Percentiles rank a stretch among this genome's conserved stretches.
Conservation (phyloP, 2,113 vertebrate species). For the Jacana jacana region DNA sequence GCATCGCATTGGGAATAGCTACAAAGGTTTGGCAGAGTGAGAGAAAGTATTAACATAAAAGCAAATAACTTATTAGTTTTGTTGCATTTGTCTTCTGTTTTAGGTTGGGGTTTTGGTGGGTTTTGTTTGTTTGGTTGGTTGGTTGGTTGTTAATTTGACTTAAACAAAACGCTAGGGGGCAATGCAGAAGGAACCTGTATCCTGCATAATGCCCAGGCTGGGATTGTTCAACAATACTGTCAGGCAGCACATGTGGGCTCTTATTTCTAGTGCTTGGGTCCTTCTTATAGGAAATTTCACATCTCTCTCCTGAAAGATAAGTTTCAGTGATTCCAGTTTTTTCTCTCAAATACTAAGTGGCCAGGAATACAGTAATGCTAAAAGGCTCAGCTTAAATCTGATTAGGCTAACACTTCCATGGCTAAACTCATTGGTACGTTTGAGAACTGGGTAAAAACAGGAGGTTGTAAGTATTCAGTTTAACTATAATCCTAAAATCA, state of each 20-base stretch:
- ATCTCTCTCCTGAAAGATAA: background rate
- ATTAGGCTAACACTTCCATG: rapidly evolving
- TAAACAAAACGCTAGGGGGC: constrained; percentile 3
- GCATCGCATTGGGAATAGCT: background rate
- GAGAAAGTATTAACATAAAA: background rate
- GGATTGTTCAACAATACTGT: rapidly evolving
- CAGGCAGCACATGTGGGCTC: rapidly evolving
- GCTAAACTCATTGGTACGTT: background rate
- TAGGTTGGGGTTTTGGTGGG: too few species aligned
- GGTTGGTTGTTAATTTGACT: background rate
- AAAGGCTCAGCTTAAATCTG: background rate
- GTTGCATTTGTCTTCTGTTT: background rate
- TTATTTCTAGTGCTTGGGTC: background rate
- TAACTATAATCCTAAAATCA: background rate
- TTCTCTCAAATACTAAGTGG: too few species aligned
- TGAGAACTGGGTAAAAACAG: background rate
- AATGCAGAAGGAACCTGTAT: background rate
- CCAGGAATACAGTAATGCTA: background rate
- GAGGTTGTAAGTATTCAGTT: background rate
- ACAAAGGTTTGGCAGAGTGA: background rate
- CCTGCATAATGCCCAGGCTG: rapidly evolving
- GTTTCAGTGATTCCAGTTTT: background rate
- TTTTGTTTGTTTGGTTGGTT: background rate
- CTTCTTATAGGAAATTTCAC: background rate
- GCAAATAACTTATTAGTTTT: background rate